Evolutionary conservation across 2,113 vertebrate species (phyloP).

Genomic region (Cyanocitta stelleri): DNA sequence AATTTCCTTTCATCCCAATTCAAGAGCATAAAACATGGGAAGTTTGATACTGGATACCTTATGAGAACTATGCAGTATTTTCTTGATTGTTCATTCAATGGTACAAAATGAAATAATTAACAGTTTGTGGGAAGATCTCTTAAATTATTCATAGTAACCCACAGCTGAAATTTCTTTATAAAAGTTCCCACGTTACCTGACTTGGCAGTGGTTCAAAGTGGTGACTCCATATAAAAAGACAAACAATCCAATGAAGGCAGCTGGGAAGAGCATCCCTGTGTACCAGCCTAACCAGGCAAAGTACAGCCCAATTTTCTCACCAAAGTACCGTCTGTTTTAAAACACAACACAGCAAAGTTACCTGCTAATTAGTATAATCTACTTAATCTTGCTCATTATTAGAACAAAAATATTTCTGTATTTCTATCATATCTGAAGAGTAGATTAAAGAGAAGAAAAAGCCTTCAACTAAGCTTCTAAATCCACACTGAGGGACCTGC

Average conservation of each 20-base stretch:
- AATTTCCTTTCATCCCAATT: background rate
- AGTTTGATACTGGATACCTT: background rate
- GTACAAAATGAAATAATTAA: background rate
- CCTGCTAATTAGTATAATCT: background rate
- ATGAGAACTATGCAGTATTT: background rate
- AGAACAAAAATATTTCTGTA: background rate
- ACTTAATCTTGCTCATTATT: background rate
- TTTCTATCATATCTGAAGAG: background rate
- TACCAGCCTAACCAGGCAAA: constrained; percentile 98
- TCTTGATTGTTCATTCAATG: background rate
- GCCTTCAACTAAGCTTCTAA: background rate
- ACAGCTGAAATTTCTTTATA: background rate
- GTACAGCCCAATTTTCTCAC: constrained; percentile 95
- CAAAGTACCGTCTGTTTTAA: constrained; percentile 87
- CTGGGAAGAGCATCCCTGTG: constrained; percentile 95
- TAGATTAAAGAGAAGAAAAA: background rate
- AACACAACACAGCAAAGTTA: constrained; percentile 45
- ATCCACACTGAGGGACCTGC: background rate
- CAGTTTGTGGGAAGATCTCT: background rate
- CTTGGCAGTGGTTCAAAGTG: constrained; percentile 89
- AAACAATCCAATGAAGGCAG: constrained; percentile 88
- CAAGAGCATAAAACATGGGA: background rate
- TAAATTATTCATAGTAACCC: background rate
- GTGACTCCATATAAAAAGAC: constrained; percentile 93
- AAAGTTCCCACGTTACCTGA: constrained; percentile 79